phyloP scores from a whole-genome alignment of 2,113 vertebrate genomes.

The Esox niger region DNA sequence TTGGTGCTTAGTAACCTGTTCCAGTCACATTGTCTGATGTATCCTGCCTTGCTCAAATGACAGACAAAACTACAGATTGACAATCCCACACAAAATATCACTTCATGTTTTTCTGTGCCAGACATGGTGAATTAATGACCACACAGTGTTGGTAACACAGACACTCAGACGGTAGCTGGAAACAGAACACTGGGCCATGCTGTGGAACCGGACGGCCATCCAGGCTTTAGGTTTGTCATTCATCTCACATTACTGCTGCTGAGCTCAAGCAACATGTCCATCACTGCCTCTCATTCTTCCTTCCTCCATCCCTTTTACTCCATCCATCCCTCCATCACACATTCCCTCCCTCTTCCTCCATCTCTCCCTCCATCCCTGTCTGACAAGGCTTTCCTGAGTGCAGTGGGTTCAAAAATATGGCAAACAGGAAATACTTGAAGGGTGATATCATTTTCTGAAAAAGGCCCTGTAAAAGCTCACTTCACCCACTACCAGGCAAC shows the following conservation, averaged over 20 bases:
- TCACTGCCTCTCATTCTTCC: slow-evolving; percentile 35
- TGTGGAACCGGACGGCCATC: too few species aligned
- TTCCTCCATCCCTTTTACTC: background rate
- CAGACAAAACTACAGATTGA: background rate
- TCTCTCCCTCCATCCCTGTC: slow-evolving; percentile 4
- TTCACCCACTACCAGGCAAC: background rate
- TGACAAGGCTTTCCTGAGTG: slow-evolving; percentile 19
- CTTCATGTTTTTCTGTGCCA: background rate
- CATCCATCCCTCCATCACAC: too few species aligned
- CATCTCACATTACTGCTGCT: slow-evolving; percentile 22
- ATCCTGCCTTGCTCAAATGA: slow-evolving; percentile 5
- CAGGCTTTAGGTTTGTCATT: too few species aligned
- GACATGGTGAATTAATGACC: background rate
- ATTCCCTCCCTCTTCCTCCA: background rate
- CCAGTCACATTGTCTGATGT: too few species aligned
- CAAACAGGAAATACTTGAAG: slow-evolving; percentile 45
- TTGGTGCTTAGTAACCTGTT: too few species aligned
- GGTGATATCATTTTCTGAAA: slow-evolving; percentile 50
- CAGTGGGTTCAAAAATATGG: slow-evolving; percentile 41
- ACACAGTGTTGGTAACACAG: too few species aligned
- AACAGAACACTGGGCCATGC: too few species aligned
- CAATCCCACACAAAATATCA: background rate
- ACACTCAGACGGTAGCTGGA: too few species aligned
- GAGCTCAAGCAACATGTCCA: slow-evolving; percentile 18
- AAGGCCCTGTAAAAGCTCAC: background rate